These are phyloP conservation scores for Chrysolina americana DNA, from an alignment of 2,888 invertebrate species.

Conservation along the genomic window DNA sequence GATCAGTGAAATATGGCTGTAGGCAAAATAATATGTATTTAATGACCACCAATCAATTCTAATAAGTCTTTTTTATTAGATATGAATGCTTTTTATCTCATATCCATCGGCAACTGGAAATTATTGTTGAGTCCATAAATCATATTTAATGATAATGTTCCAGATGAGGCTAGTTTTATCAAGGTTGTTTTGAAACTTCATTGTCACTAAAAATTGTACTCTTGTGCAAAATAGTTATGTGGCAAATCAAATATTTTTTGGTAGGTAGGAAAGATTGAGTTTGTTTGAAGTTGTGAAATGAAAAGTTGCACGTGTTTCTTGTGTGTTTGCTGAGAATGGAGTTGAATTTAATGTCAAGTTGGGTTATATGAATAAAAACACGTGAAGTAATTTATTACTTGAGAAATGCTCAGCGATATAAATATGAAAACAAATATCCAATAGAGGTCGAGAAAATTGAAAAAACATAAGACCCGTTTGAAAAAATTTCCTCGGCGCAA, in stretches of 20 bases:
- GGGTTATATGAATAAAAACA: too few relatives aligned
- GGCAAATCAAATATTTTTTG: too few relatives aligned
- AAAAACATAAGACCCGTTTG: too few relatives aligned
- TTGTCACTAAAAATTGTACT: neutral
- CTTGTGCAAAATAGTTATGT: neutral
- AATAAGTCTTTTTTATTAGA: conserved; percentile 39
- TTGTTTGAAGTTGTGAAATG: neutral
- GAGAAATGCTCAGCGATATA: too few relatives aligned
- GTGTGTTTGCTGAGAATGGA: too few relatives aligned
- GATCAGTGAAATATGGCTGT: conserved; percentile 28
- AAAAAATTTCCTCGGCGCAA: too few relatives aligned
- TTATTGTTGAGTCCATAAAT: conserved; percentile 34
- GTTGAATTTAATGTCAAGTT: too few relatives aligned
- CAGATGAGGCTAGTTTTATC: neutral
- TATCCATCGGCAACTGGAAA: conserved; percentile 35
- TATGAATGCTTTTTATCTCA: conserved; percentile 36
- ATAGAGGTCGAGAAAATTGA: too few relatives aligned
- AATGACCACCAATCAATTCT: conserved; percentile 41
- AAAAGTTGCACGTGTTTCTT: too few relatives aligned
- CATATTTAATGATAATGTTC: conserved; percentile 31
- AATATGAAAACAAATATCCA: too few relatives aligned
- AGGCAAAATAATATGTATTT: conserved; percentile 35
- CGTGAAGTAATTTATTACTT: too few relatives aligned
- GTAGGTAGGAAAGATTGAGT: neutral
- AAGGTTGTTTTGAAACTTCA: conserved; percentile 21